Evolutionary conservation across 2,888 invertebrate species (phyloP).

Genomic region (Tenthredo notha): DNA sequence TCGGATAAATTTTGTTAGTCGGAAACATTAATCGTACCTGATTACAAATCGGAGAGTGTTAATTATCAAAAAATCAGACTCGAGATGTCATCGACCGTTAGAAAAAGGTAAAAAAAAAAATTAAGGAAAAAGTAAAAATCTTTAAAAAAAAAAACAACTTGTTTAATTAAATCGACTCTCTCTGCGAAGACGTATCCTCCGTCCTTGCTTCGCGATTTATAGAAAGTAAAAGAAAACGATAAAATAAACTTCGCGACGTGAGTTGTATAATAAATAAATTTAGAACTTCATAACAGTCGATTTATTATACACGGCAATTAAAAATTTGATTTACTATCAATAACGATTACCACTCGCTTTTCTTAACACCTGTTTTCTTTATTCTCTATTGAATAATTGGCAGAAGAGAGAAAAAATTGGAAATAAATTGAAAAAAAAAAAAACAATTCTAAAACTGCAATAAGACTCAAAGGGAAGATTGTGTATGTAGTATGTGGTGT

Average conservation of each 20-base stretch:
- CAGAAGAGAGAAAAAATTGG: not conserved
- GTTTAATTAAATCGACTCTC: slow-evolving; percentile 47
- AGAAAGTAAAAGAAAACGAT: slow-evolving; percentile 49
- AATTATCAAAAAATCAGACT: not conserved
- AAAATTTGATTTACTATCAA: slow-evolving; percentile 1
- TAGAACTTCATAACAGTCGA: slow-evolving; percentile 23
- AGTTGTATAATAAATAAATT: slow-evolving; percentile 39
- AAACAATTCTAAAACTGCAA: not conserved
- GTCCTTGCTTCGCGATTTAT: slow-evolving; percentile 48
- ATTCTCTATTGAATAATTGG: not conserved
- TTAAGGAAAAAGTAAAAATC: not conserved
- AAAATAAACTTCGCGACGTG: slow-evolving; percentile 15
- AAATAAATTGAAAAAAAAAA: not conserved
- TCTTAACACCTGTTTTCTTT: not conserved
- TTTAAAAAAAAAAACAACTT: slow-evolving; percentile 24
- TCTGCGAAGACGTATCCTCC: slow-evolving; percentile 29
- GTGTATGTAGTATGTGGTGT: not conserved
- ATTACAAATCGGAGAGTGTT: not conserved
- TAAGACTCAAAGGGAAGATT: not conserved
- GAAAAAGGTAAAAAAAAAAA: not conserved
- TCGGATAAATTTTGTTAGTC: not conserved
- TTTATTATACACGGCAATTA: slow-evolving; percentile 6
- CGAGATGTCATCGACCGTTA: slow-evolving; percentile 23
- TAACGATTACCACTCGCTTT: not conserved
- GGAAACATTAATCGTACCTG: not conserved